These are phyloP conservation scores for Enteromius fasciolatus DNA, from an alignment of 2,797 vertebrate species.

Conservation along the genomic window DNA sequence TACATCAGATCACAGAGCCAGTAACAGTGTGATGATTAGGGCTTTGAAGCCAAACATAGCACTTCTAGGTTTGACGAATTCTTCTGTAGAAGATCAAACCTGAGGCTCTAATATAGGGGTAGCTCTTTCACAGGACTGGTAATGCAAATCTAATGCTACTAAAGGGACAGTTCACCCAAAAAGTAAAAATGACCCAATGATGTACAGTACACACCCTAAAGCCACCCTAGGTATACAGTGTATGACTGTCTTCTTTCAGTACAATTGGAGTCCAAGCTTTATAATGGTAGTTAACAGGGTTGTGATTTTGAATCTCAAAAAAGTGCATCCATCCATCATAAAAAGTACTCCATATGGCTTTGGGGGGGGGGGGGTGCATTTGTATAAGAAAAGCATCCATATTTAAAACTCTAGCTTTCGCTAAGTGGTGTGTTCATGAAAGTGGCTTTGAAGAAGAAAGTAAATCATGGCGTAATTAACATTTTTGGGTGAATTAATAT, in stretches of 20 bases:
- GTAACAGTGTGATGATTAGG: background rate
- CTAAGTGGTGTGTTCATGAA: background rate
- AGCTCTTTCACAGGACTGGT: background rate
- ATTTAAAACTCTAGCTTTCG: too few relatives aligned
- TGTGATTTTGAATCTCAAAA: too few relatives aligned
- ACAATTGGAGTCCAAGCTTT: background rate
- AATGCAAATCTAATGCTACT: too few relatives aligned
- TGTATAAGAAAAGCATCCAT: background rate
- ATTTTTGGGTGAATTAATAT: background rate
- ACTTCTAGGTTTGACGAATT: background rate
- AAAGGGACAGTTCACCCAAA: background rate
- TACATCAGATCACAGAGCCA: background rate
- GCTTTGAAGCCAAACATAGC: background rate
- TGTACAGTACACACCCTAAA: background rate
- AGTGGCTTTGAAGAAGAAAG: background rate
- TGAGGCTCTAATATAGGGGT: background rate
- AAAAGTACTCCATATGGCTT: background rate
- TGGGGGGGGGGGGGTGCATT: background rate
- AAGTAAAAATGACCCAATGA: background rate
- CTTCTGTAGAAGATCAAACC: background rate
- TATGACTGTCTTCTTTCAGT: background rate
- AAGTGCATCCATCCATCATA: background rate
- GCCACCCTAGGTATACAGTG: background rate
- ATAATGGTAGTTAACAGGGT: background rate
- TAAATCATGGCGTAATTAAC: background rate